phyloP scores from a whole-genome alignment of 2,888 invertebrate species.

The Agriopis leucophaearia region DNA sequence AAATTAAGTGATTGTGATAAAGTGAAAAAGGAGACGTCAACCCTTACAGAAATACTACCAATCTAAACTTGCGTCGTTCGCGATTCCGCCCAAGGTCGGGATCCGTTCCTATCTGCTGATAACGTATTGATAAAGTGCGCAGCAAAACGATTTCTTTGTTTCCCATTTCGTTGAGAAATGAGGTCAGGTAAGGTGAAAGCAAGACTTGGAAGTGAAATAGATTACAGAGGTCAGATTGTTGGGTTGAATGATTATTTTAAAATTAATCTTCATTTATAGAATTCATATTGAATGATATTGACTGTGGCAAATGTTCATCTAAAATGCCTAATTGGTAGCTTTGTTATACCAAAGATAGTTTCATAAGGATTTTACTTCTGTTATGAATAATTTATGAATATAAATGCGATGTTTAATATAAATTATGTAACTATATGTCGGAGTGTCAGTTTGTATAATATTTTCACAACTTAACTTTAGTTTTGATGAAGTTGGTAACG shows the following conservation, averaged over 20 bases:
- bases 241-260: neutral
- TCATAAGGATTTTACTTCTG: too few species aligned
- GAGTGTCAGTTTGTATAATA: too few species aligned
- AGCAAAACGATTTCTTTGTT: constrained; percentile 33
- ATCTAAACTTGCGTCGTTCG: constrained; percentile 34
- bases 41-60: constrained; percentile 23
- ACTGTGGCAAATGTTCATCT: neutral
- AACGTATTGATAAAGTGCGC: constrained; percentile 39
- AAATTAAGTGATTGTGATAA: constrained; percentile 25
- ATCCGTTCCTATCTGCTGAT: constrained; percentile 33
- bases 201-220: neutral
- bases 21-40: constrained; percentile 17
- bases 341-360: too few species aligned
- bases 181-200: constrained; percentile 23
- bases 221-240: neutral
- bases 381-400: too few species aligned
- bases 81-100: constrained; percentile 28
- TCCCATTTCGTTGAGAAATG: constrained; percentile 27
- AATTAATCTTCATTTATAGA: neutral
- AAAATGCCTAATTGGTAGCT: too few species aligned
- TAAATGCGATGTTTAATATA: too few species aligned
- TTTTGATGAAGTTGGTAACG: too few species aligned
- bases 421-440: too few species aligned
- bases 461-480: too few species aligned
- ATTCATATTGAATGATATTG: neutral